Conservation (phyloP, 2,888 invertebrate genomes). For the Choreutis nemorana region DNA sequence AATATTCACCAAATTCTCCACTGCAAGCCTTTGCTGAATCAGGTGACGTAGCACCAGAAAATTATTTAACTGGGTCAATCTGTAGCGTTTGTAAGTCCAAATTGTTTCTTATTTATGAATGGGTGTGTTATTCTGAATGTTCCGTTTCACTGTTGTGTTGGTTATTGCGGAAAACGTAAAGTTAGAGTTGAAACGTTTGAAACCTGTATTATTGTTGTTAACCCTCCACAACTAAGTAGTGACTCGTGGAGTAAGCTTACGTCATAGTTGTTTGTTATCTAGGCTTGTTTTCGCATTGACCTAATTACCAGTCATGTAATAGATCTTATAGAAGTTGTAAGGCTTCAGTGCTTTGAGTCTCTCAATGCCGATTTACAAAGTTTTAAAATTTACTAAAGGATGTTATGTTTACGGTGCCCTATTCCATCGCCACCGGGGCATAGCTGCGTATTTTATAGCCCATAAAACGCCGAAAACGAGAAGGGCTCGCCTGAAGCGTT, state of each 20-base stretch:
- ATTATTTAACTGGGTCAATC: conserved; percentile 53
- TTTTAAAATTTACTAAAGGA: too few species aligned
- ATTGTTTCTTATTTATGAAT: conserved; percentile 44
- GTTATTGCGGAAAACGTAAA: too few species aligned
- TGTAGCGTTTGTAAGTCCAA: conserved; percentile 37
- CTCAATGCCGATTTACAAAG: too few species aligned
- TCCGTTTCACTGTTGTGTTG: too few species aligned
- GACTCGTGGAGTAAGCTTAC: conserved; percentile 4
- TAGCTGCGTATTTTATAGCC: conserved; percentile 13
- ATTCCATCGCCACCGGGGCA: conserved; percentile 7
- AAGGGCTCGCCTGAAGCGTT: conserved; percentile 12
- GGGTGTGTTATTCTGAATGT: conserved; percentile 35
- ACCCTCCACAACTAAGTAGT: too few species aligned
- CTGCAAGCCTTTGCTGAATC: conserved; percentile 53
- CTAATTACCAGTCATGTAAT: conserved; percentile 8
- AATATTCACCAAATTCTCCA: conserved; percentile 42
- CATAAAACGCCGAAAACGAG: conserved; percentile 13
- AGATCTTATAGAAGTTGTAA: conserved; percentile 1
- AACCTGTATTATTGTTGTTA: too few species aligned
- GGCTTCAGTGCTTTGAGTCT: too few species aligned
- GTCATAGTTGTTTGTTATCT: conserved; percentile 8
- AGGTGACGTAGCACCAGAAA: too few species aligned
- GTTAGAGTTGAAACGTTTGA: too few species aligned
- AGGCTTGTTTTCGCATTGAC: conserved; percentile 8
- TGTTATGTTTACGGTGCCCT: conserved; percentile 5